These are phyloP conservation scores for Corythornis madagascariensis DNA, from an alignment of 2,113 vertebrate genomes.

Conservation along the genomic window DNA sequence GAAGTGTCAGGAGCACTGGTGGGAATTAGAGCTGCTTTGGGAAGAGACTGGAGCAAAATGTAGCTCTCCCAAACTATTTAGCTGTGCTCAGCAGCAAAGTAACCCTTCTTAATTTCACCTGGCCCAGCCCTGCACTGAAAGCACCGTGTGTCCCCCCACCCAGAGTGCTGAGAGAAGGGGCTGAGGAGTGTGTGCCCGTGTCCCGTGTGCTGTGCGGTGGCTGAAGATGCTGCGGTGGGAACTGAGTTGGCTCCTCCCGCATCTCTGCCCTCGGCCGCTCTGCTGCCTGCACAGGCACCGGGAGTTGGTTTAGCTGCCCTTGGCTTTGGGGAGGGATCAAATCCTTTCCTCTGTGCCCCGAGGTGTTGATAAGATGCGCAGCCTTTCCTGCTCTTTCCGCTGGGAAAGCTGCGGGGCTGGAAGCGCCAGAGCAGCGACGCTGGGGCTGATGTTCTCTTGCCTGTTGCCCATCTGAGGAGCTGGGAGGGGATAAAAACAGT, in stretches of 20 bases:
- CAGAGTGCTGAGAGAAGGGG: fast-evolving
- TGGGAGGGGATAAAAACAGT: neutral
- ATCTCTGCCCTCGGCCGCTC: fast-evolving
- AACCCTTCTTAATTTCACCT: neutral
- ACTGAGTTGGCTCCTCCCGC: neutral
- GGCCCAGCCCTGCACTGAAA: no score
- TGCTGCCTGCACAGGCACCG: fast-evolving
- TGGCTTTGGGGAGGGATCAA: neutral
- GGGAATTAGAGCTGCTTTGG: neutral
- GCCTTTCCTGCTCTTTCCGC: neutral
- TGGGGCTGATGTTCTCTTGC: neutral
- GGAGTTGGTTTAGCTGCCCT: neutral
- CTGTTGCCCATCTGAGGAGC: neutral
- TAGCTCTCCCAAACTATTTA: fast-evolving
- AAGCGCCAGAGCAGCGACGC: neutral
- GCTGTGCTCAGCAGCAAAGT: fast-evolving
- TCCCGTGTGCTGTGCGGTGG: fast-evolving
- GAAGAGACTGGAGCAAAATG: neutral
- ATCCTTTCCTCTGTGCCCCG: neutral
- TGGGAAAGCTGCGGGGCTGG: fast-evolving
- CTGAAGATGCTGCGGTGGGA: fast-evolving
- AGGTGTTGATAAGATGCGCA: fast-evolving
- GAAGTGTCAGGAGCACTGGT: neutral
- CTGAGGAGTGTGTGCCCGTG: fast-evolving
- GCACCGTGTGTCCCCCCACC: fast-evolving